phyloP scores from a whole-genome alignment of 2,797 vertebrate genomes.

The Pangasius larnaudii region DNA sequence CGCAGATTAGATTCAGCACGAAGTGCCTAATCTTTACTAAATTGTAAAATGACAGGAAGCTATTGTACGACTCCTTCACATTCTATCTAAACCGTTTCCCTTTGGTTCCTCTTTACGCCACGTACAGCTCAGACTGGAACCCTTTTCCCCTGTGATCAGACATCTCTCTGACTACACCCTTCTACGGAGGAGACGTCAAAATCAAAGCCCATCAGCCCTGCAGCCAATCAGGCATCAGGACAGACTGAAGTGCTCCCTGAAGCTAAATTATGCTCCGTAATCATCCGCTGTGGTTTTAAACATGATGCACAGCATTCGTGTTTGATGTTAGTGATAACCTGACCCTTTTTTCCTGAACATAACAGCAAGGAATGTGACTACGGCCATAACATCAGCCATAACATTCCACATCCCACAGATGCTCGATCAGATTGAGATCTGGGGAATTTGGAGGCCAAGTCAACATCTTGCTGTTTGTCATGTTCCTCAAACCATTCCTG shows the following conservation, averaged over 20 bases:
- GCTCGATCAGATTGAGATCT: too few relatives aligned
- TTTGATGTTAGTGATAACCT: neutral
- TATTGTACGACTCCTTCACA: neutral
- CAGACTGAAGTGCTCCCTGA: constrained; percentile 21
- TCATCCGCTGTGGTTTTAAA: constrained; percentile 19
- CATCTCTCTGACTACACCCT: constrained; percentile 44
- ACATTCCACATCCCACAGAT: too few relatives aligned
- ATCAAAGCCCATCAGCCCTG: constrained; percentile 56
- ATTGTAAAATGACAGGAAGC: neutral
- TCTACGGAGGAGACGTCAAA: constrained; percentile 50
- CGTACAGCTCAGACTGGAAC: neutral
- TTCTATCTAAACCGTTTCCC: neutral
- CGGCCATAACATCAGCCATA: too few relatives aligned
- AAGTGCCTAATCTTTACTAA: neutral
- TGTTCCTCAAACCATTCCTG: too few relatives aligned
- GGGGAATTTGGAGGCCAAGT: too few relatives aligned
- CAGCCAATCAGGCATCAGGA: constrained; percentile 30
- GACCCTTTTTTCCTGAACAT: constrained; percentile 13
- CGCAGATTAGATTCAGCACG: neutral
- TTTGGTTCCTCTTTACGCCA: neutral
- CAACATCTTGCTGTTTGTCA: too few relatives aligned
- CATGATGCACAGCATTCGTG: constrained; percentile 31
- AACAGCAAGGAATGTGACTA: constrained; percentile 16
- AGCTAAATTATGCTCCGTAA: constrained; percentile 22
- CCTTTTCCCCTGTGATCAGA: constrained; percentile 46